Evolutionary conservation across 2,113 vertebrate genomes (phyloP), one percentile per base, ranked within the genome.

Genomic region (Dasyprocta punctata): DNA sequence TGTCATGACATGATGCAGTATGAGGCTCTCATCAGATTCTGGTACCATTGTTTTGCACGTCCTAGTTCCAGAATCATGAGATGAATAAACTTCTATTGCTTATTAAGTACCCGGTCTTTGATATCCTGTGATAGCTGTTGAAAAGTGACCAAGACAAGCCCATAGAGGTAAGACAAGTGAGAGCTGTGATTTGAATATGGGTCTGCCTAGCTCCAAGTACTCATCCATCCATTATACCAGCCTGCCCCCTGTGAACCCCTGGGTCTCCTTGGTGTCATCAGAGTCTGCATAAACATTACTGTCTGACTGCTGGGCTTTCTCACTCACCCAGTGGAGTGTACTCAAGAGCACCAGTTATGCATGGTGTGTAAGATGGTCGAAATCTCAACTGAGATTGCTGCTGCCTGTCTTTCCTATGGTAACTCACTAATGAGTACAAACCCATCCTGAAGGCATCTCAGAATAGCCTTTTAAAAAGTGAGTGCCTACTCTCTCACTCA

Each of bases 201-300:
- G 3, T 20, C 69, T 47, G 2, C 16, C 24, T 38, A 11, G 20
- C 5, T 90, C 60, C 78, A 65, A 49, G n/a, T 8, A 38, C 10
- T 71, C 30, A 1, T 36, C 33, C 26, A 54, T 6, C 38, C 19
- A 24, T 8, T 4, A 14, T 4, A 14, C 7, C 14, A 36, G 56
- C 6, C 26, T 69, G 3, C 44, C 26, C 63, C n/a, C 38, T 1
- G 5, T 54, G 69, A 93, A 47, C 10, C 36, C 38, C 14, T 16
- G 2, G 28, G 30, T 7, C 56, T 65, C 61, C 41, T 19, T 2
- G 0, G 28, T 10, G 36, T 58, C 14, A 14, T 28, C 54, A 63
- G 69, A 58, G 30, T 14, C 2, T 17, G 11, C 12, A 1, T 16
- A 36, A 36, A 38, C 0, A 0, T 52, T 33, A 41, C 0, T 17